Base-by-base conservation (phyloP, 2,888 invertebrate species). In the Lathronympha strigana region DNA sequence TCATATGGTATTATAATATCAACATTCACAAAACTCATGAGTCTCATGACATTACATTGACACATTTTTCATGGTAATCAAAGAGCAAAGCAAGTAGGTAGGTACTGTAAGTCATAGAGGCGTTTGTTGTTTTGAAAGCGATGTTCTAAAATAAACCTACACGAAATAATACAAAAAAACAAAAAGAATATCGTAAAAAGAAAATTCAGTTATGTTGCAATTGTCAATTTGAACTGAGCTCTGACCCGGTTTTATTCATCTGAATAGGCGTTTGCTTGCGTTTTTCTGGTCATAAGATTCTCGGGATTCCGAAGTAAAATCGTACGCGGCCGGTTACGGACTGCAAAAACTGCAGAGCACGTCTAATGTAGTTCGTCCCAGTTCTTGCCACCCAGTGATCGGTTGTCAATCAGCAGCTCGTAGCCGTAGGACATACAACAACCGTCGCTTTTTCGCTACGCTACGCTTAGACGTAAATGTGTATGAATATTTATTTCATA, bases 301-400 rank as follows among this genome's bases (percentile, higher is more conserved):
- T 38, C 11, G 38, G 61, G 49, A 66, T 66, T 25, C 51, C 53
- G 38, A 45, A 9, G 54, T 47, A 53, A 25, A 47, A 54, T 31
- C 47, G 47, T 53, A 60, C 21, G 47, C 45, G 43, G 28, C 45
- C 36, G 36, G 51, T 58, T 6, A 23, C 15, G 8, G 33, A n/a
- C 58, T 38, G 40, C 23, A 61, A 66, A 66, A 66, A 66, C 60
- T 49, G 40, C 53, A 31, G 31, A 64, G 45, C 58, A 64, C 54
- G 60, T 66, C 60, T 38, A 54, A 66, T 54, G 60, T 47, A 60
- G 60, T 54, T 66, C 54, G 60, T 61, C 60, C 23, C 60, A 66
- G 60, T 66, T 61, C 54, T 54, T 60, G 40, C 54, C 66, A 66
- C 60, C 66, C 60, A 66, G 38, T 61, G 54, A 54, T 54, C 47